Evolutionary conservation across 2,113 vertebrate genomes (phyloP), one percentile per base, ranked within the genome.

Genomic region (Corythornis vintsioides): DNA sequence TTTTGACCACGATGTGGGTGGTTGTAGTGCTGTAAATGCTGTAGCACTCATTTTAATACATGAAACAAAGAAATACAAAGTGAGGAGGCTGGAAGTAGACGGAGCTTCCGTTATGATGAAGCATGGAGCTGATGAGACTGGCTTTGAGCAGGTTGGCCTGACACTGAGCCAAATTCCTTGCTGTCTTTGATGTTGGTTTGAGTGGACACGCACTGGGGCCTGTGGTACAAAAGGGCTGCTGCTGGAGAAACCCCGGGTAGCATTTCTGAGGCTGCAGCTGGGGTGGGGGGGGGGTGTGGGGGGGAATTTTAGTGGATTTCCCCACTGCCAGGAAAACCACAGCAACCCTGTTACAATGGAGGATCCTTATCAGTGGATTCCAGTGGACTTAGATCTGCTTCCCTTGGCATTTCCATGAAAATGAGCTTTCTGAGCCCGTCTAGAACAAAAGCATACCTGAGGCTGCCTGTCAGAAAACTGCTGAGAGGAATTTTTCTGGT

Each of bases 341-440:
- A 33, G 77, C 31, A 33, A 45, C 4, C 5, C 29, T 56, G 52
- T 47, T 52, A 28, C 81, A 71, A 19, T 1, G 6, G 43, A 17
- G 83, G 92, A 90, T 91, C 90, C 73, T 96, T 92, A 92, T 94
- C 94, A 29, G 92, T 50, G 86, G 78, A 90, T 94, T 91, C 95
- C 95, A 92, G 88, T 7, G 52, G 76, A 35, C 86, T 76, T 50
- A 66, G 59, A 80, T 89, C 64, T 40, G 18, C 4, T 22, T 52
- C 78, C 77, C 80, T 94, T 2, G 84, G 63, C 77, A 73, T 92
- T 93, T 80, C 88, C 89, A 89, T 84, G 13, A 67, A 52, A 92
- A 90, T 42, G 53, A 75, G 79, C 15, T 88, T 90, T 76, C 85
- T 69, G 81, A 88, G 84, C 42, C 33, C 2, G 45, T 1, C 71